Percentiles rank a stretch among this genome's conserved stretches.
Conservation (phyloP, 2,113 vertebrate species). For the Tetrao urogallus region DNA sequence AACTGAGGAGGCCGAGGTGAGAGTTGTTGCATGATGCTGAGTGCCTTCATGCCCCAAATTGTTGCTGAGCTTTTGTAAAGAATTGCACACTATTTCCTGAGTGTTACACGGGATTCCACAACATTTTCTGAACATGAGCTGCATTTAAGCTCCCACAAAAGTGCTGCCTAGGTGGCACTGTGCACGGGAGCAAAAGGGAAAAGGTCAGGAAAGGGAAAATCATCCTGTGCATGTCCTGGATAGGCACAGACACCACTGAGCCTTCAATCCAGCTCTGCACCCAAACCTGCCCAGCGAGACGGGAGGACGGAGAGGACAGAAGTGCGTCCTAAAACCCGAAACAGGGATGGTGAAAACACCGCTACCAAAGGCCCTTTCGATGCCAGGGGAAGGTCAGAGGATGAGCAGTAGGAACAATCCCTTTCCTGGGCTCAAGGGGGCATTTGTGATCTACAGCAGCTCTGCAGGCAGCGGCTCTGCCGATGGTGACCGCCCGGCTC, state of each 20-base stretch:
- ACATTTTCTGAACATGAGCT: not conserved
- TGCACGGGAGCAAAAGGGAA: not conserved
- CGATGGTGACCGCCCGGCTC: not conserved
- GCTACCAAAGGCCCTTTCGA: rapidly evolving
- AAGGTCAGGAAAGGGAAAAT: not conserved
- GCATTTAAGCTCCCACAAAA: not conserved
- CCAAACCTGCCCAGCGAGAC: rapidly evolving
- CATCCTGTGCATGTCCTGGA: rapidly evolving
- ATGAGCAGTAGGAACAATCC: not conserved
- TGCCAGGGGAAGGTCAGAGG: not conserved
- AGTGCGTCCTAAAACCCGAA: rapidly evolving
- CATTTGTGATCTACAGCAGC: conserved; percentile 14
- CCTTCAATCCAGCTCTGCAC: not conserved
- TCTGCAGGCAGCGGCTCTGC: not conserved
- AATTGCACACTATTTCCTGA: not conserved
- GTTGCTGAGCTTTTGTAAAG: not conserved
- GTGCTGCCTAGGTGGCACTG: rapidly evolving
- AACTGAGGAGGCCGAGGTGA: not conserved
- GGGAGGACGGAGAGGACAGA: not conserved
- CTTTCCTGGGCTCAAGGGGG: conserved; percentile 23
- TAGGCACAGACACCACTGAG: rapidly evolving
- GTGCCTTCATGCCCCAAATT: not conserved
- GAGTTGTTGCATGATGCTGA: not conserved
- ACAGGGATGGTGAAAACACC: rapidly evolving
- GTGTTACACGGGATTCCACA: not conserved